Percentiles rank a stretch among this genome's conserved stretches.
These are phyloP conservation scores for Andrena bicolor DNA, from an alignment of 2,888 invertebrate species.

Conservation along the genomic window DNA sequence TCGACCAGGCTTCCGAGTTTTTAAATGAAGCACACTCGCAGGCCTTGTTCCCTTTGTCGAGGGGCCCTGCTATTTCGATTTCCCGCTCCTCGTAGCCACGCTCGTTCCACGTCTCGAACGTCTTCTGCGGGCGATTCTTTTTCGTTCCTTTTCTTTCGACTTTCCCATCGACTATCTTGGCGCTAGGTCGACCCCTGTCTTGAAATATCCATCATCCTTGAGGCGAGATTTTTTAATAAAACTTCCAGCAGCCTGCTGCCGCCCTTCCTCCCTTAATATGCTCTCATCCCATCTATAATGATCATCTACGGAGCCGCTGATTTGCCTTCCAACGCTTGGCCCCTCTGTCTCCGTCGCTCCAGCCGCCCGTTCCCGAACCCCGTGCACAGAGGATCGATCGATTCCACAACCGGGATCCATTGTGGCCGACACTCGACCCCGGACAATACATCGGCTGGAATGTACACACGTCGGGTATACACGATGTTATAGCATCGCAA, in stretches of 20 bases:
- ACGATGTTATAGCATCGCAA: constrained; percentile 63
- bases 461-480: constrained; percentile 64
- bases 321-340: constrained; percentile 69
- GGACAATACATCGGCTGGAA: constrained; percentile 69
- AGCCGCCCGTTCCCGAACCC: constrained; percentile 8
- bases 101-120: not conserved
- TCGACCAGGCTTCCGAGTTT: not conserved
- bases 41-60: not conserved
- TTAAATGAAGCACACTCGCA: not conserved
- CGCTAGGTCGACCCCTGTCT: constrained; percentile 58
- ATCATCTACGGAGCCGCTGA: constrained; percentile 78
- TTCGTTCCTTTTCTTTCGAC: constrained; percentile 32
- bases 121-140: constrained; percentile 5
- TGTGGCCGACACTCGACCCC: constrained; percentile 69
- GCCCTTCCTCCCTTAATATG: constrained; percentile 74
- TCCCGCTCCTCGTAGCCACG: constrained; percentile 12
- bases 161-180: constrained; percentile 51
- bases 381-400: constrained; percentile 60
- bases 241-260: constrained; percentile 72
- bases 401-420: constrained; percentile 70
- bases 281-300: constrained; percentile 76
- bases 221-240: constrained; percentile 83
- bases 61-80: not conserved
- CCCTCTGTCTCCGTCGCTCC: constrained; percentile 2
- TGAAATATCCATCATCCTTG: constrained; percentile 80